These are phyloP conservation scores for Caenorhabditis drosophilae DNA, from an alignment of 2,888 invertebrate species.

Conservation along the genomic window DNA sequence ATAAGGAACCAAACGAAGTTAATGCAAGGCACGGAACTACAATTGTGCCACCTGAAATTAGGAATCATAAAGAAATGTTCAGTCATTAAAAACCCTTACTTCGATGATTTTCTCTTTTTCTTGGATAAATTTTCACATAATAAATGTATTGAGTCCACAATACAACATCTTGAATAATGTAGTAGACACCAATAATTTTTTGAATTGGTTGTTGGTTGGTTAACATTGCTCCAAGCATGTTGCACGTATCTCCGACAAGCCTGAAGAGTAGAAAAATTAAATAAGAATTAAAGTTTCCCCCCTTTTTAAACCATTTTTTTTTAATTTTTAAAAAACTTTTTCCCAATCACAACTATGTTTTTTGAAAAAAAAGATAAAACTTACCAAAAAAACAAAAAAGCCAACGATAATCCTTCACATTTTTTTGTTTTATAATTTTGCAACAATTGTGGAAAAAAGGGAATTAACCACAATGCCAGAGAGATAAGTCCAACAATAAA, in stretches of 20 bases:
- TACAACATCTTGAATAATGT: constrained; percentile 65
- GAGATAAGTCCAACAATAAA: constrained; percentile 72
- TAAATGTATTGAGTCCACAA: constrained; percentile 65
- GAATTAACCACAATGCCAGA: constrained; percentile 61
- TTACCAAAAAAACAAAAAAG: constrained; percentile 70
- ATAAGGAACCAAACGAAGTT: constrained; percentile 44
- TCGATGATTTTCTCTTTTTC: constrained; percentile 8
- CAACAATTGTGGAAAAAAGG: constrained; percentile 67
- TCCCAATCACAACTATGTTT: too few relatives aligned
- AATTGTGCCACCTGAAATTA: constrained; percentile 47
- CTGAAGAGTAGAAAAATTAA: constrained; percentile 27
- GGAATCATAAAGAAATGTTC: background rate
- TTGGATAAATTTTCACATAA: constrained; percentile 50
- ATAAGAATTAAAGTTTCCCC: too few relatives aligned
- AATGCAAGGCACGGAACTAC: constrained; percentile 56
- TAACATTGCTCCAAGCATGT: constrained; percentile 70
- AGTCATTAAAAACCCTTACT: constrained; percentile 4
- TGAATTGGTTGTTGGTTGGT: constrained; percentile 69
- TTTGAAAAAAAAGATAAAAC: constrained; percentile 8
- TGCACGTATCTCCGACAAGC: constrained; percentile 70
- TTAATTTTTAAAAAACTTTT: too few relatives aligned
- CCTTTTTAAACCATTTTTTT: too few relatives aligned
- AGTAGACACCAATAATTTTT: constrained; percentile 68
- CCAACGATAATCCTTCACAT: constrained; percentile 70
- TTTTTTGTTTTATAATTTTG: constrained; percentile 68